These are phyloP conservation scores for Labroides dimidiatus DNA, from an alignment of 2,797 vertebrate species.

Conservation along the genomic window DNA sequence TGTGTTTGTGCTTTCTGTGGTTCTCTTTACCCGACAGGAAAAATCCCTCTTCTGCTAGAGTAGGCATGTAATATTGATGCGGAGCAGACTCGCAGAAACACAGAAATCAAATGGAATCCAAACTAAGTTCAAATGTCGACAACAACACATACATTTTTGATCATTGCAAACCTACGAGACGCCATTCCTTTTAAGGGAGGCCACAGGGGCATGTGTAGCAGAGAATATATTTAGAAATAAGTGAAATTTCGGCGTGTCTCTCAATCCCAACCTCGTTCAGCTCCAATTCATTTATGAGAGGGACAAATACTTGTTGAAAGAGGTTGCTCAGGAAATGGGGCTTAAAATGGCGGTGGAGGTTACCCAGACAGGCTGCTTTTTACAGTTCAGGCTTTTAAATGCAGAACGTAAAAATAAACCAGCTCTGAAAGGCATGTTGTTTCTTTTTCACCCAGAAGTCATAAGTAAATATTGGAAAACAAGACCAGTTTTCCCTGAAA, in stretches of 20 bases:
- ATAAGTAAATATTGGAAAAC: background rate
- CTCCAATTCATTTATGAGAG: slow-evolving; percentile 76
- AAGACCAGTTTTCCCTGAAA: background rate
- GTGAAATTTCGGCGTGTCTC: slow-evolving; percentile 73
- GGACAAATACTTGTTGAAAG: slow-evolving; percentile 75
- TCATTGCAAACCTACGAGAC: slow-evolving; percentile 67
- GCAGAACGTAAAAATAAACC: slow-evolving; percentile 57
- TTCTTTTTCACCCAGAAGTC: slow-evolving; percentile 20
- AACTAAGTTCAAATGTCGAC: slow-evolving; percentile 80
- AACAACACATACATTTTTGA: slow-evolving; percentile 81
- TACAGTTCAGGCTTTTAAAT: slow-evolving; percentile 63
- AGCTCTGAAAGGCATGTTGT: slow-evolving; percentile 48
- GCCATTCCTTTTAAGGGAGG: slow-evolving; percentile 66
- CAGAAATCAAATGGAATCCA: slow-evolving; percentile 79
- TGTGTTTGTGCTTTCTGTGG: slow-evolving; percentile 68
- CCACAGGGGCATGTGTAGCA: slow-evolving; percentile 52
- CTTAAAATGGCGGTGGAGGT: slow-evolving; percentile 60
- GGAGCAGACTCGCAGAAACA: slow-evolving; percentile 72
- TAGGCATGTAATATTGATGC: slow-evolving; percentile 83
- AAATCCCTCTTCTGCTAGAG: slow-evolving; percentile 61
- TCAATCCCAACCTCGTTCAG: slow-evolving; percentile 63
- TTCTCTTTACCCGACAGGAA: slow-evolving; percentile 54
- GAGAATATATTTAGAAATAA: slow-evolving; percentile 79
- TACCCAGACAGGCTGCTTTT: slow-evolving; percentile 59
- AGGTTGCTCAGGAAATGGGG: slow-evolving; percentile 70